These are phyloP conservation scores for Papilio machaon DNA, from an alignment of 1,140 invertebrate species.

Conservation along the genomic window DNA sequence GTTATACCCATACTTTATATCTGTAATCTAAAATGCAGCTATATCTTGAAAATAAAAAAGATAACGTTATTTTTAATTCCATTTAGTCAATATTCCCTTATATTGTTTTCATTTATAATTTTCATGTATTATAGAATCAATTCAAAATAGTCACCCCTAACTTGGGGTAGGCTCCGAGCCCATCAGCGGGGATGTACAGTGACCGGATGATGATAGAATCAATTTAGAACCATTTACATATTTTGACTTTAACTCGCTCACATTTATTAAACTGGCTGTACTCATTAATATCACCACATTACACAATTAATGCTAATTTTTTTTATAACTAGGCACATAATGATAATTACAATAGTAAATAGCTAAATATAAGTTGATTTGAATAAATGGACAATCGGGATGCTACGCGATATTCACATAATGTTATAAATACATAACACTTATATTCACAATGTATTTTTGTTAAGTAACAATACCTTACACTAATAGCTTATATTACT, in stretches of 20 bases:
- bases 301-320: constrained; percentile 38
- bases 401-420: constrained; percentile 70
- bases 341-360: constrained; percentile 50
- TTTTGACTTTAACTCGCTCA: not conserved
- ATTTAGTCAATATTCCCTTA: too few relatives aligned
- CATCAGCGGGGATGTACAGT: too few relatives aligned
- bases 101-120: too few relatives aligned
- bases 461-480: constrained; percentile 69
- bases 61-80: too few relatives aligned
- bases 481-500: constrained; percentile 53
- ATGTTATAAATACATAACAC: constrained; percentile 76
- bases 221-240: not conserved
- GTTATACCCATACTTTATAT: not conserved
- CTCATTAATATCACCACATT: constrained; percentile 31
- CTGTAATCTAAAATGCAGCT: not conserved
- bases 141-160: too few relatives aligned
- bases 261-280: constrained; percentile 6
- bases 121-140: too few relatives aligned
- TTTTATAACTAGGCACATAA: constrained; percentile 56
- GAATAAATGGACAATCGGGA: constrained; percentile 60
- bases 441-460: constrained; percentile 69
- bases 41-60: too few relatives aligned
- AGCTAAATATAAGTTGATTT: constrained; percentile 50
- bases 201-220: too few relatives aligned
- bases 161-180: too few relatives aligned